These are phyloP conservation scores for Acropora tenuis DNA, from an alignment of 64 coral and sea anemone genomes.

Conservation along the genomic window DNA sequence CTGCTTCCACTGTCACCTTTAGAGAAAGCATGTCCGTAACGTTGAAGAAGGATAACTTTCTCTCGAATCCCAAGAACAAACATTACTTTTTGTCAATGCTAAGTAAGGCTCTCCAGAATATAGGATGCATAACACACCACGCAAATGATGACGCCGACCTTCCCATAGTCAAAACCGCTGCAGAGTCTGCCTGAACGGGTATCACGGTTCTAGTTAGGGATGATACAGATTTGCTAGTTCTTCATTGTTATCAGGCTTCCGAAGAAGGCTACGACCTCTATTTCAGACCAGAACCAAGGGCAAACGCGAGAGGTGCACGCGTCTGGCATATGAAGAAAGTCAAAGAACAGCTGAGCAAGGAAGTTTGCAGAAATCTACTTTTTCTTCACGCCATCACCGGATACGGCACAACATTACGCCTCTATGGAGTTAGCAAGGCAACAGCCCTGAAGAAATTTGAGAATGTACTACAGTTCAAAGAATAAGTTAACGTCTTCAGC, in stretches of 20 bases:
- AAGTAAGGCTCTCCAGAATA: neutral
- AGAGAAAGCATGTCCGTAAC: neutral
- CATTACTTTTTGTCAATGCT: neutral
- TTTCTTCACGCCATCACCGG: neutral
- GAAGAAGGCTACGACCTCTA: neutral
- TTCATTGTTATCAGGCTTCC: conserved; percentile 6
- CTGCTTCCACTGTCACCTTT: neutral
- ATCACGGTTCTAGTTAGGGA: conserved; percentile 33
- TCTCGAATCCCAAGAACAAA: too few species aligned
- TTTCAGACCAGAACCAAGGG: neutral
- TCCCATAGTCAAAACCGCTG: neutral
- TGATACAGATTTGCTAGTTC: conserved; percentile 28
- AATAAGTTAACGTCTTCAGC: conserved; percentile 33
- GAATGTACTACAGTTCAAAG: conserved; percentile 9
- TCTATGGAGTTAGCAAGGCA: conserved; percentile 19
- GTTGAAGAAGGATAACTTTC: neutral
- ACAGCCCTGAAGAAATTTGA: neutral
- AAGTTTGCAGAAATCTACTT: conserved; percentile 44
- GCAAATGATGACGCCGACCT: neutral
- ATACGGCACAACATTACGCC: too few species aligned
- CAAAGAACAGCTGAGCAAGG: conserved; percentile 3
- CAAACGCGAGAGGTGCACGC: neutral
- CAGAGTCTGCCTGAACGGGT: conserved; percentile 6
- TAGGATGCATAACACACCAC: neutral
- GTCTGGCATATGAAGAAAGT: neutral